Conservation (phyloP, 2,888 invertebrate genomes). For the Ametastegia equiseti region DNA sequence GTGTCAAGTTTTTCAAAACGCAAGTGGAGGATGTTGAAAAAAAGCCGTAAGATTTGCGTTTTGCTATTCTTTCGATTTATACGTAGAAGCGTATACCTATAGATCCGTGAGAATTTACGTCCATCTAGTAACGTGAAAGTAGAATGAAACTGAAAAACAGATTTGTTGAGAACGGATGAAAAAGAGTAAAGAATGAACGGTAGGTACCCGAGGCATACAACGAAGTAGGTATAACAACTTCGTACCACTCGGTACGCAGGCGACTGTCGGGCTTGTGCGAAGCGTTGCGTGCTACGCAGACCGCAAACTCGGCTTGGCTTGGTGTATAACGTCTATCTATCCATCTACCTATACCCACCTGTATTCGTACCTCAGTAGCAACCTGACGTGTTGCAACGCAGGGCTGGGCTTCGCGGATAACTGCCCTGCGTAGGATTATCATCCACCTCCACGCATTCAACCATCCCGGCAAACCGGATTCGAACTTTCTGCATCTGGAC, state of each 20-base stretch:
- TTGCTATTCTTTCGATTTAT: no score
- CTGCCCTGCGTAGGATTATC: conserved; percentile 9
- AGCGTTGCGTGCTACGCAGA: conserved; percentile 37
- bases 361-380: background rate
- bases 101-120: no score
- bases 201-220: background rate
- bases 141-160: no score
- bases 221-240: background rate
- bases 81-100: background rate
- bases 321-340: background rate
- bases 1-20: background rate
- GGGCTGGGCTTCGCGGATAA: background rate
- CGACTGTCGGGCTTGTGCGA: conserved; percentile 6
- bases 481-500: no score
- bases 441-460: conserved; percentile 28
- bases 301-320: conserved; percentile 29
- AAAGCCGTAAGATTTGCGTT: no score
- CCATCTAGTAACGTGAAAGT: no score
- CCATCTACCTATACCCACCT: no score
- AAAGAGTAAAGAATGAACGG: background rate
- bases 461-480: background rate
- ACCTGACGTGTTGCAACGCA: conserved; percentile 14
- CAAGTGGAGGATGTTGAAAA: no score
- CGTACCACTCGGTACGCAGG: conserved; percentile 32
- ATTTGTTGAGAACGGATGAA: background rate